phyloP scores from a whole-genome alignment of 2,797 vertebrate species.

The Notoglanidium macrostoma region DNA sequence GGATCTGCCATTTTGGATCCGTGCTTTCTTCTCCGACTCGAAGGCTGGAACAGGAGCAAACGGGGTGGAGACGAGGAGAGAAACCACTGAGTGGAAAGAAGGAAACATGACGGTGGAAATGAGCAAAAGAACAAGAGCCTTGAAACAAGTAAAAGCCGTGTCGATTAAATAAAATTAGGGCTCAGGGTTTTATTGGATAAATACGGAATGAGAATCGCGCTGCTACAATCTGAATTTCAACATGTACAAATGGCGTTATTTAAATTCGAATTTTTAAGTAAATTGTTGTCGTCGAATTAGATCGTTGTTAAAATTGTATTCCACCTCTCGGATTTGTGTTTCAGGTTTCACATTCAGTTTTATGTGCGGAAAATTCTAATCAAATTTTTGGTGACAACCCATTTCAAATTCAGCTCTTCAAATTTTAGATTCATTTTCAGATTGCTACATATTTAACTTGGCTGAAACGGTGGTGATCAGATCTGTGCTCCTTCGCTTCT shows the following conservation, averaged over 20 bases:
- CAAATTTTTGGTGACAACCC: background rate
- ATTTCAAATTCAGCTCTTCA: background rate
- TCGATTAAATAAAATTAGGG: background rate
- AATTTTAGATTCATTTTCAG: background rate
- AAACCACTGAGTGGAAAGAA: slow-evolving; percentile 34
- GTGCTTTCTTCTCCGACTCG: slow-evolving; percentile 6
- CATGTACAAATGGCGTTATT: background rate
- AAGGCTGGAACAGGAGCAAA: slow-evolving; percentile 30
- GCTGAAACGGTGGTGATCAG: background rate
- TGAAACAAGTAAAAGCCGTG: slow-evolving; percentile 20
- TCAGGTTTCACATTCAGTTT: background rate
- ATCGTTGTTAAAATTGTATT: background rate
- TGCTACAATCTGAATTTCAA: background rate
- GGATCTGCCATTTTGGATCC: slow-evolving; percentile 2
- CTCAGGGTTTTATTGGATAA: background rate
- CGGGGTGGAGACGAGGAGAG: slow-evolving; percentile 17
- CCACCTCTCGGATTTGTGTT: background rate
- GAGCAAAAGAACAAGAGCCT: slow-evolving; percentile 25
- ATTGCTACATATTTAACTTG: background rate
- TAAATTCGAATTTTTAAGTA: background rate
- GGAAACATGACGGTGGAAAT: slow-evolving; percentile 49
- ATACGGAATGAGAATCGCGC: background rate
- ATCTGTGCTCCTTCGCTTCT: background rate
- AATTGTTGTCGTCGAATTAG: too few relatives aligned
- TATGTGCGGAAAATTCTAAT: background rate